These are phyloP conservation scores for Paramormyrops hopkinsi DNA, from an alignment of 2,797 vertebrate genomes.

Conservation along the genomic window DNA sequence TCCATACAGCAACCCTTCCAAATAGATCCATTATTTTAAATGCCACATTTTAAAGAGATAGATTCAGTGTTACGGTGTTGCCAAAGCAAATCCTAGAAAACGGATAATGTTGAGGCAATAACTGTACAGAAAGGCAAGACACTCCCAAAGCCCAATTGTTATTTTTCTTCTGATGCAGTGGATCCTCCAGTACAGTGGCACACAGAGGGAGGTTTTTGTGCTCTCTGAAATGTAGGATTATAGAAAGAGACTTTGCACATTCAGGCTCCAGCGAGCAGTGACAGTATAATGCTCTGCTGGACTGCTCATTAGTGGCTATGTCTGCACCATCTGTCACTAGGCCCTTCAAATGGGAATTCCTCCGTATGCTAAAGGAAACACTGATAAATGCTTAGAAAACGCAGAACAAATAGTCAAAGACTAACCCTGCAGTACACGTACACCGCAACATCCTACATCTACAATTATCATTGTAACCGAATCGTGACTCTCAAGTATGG, in stretches of 20 bases:
- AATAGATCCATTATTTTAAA: not conserved
- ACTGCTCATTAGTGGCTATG: constrained; percentile 11
- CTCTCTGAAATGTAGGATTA: constrained; percentile 1
- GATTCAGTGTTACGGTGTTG: not conserved
- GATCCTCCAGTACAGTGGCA: not conserved
- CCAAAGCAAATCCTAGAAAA: not conserved
- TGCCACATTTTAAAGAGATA: not conserved
- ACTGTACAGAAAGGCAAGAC: not conserved
- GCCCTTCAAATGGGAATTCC: not conserved
- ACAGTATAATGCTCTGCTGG: not conserved
- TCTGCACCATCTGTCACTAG: constrained; percentile 3
- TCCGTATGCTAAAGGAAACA: not conserved
- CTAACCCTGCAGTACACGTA: not conserved
- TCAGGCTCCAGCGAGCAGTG: not conserved
- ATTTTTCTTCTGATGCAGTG: not conserved
- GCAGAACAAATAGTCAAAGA: not conserved
- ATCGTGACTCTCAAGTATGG: not conserved
- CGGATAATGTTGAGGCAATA: not conserved
- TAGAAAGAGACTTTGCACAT: constrained; percentile 8
- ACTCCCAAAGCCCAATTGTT: not conserved
- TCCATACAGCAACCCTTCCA: not conserved
- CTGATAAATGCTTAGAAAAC: constrained; percentile 12
- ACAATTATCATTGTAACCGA: not conserved
- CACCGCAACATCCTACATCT: not conserved
- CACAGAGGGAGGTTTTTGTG: not conserved